These are phyloP conservation scores for Poecilobothrus nobilitatus DNA, from an alignment of 2,888 invertebrate species.

Conservation along the genomic window DNA sequence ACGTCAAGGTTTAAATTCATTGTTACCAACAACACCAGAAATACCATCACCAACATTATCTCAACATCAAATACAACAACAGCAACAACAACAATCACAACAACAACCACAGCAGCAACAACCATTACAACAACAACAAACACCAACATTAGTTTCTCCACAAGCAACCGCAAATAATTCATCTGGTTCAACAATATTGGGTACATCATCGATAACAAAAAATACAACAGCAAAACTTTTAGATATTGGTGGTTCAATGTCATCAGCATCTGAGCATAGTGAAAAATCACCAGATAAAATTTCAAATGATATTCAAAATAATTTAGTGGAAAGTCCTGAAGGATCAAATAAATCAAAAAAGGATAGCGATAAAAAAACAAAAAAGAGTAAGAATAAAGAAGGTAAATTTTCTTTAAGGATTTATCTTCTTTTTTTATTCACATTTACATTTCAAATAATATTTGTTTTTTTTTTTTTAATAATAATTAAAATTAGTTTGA, in stretches of 20 bases:
- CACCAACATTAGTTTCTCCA: background rate
- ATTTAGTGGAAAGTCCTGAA: conserved; percentile 46
- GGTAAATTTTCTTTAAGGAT: conserved; percentile 30
- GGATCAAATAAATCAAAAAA: conserved; percentile 47
- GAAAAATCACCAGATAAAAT: conserved; percentile 47
- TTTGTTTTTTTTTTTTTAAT: background rate
- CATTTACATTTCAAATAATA: background rate
- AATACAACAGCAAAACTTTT: conserved; percentile 29
- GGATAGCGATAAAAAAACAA: conserved; percentile 44
- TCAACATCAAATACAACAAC: conserved; percentile 29
- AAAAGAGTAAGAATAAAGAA: conserved; percentile 46
- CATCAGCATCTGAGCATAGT: conserved; percentile 43
- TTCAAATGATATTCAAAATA: conserved; percentile 31
- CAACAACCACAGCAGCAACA: background rate
- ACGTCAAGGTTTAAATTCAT: conserved; percentile 42
- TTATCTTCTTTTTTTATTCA: conserved; percentile 13
- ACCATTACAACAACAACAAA: background rate
- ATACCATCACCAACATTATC: conserved; percentile 37
- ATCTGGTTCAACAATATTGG: background rate
- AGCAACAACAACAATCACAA: background rate
- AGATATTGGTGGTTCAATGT: conserved; percentile 34
- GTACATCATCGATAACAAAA: background rate
- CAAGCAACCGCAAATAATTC: background rate
- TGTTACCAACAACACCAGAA: conserved; percentile 41
- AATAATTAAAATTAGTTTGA: too few species aligned